Conservation (phyloP, 2,888 invertebrate species). For the Amphipoea lucens region DNA sequence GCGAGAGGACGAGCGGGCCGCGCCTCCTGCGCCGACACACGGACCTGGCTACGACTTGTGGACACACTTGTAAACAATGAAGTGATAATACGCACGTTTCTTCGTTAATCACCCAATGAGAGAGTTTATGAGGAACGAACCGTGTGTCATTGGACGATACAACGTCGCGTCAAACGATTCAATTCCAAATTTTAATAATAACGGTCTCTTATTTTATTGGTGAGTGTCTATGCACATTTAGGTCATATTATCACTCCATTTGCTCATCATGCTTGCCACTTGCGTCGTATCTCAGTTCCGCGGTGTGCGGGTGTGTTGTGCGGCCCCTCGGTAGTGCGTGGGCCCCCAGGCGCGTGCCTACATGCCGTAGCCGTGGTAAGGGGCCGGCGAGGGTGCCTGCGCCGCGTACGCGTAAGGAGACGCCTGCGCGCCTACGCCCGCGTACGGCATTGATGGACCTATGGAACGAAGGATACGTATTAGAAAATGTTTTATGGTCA, state of each 20-base stretch:
- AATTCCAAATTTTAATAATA: background rate
- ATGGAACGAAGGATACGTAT: constrained; percentile 7
- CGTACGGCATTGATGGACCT: constrained; percentile 89
- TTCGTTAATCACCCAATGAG: background rate
- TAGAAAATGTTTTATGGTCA: background rate
- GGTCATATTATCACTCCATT: constrained; percentile 5
- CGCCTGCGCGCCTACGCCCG: constrained; percentile 83
- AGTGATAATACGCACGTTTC: constrained; percentile 12
- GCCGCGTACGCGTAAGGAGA: constrained; percentile 89
- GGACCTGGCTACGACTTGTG: background rate
- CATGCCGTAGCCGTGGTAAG: constrained; percentile 90
- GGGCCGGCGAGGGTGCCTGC: constrained; percentile 88
- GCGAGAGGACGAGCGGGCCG: constrained; percentile 19
- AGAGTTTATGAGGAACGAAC: background rate
- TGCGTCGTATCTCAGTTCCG: background rate
- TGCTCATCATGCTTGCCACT: background rate
- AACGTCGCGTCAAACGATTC: constrained; percentile 37
- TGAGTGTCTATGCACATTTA: constrained; percentile 10
- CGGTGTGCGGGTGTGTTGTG: background rate
- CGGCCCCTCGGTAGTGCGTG: constrained; percentile 25
- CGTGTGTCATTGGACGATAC: constrained; percentile 31
- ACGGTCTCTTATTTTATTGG: background rate
- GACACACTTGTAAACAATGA: background rate
- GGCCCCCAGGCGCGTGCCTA: constrained; percentile 73
- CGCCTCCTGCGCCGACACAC: background rate